Conservation (phyloP, 2,888 invertebrate genomes). For the Oscheius sp. region DNA sequence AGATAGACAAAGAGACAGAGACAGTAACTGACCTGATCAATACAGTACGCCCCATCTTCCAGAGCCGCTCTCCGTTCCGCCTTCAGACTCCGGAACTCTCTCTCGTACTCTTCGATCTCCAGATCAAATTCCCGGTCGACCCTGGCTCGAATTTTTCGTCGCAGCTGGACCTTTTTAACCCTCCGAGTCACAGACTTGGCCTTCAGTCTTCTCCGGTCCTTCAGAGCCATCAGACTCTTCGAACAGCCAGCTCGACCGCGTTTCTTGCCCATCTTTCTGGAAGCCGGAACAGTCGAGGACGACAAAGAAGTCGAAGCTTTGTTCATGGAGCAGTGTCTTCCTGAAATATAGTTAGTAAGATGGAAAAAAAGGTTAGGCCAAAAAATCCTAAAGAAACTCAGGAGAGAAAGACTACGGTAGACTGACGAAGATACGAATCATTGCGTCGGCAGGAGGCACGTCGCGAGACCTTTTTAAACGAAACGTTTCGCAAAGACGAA, state of each 20-base stretch:
- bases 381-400: no score
- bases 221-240: conserved; percentile 19
- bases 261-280: conserved; percentile 25
- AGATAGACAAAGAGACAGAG: neutral
- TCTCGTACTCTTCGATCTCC: conserved; percentile 11
- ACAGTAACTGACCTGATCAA: conserved; percentile 7
- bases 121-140: neutral
- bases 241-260: conserved; percentile 2
- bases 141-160: conserved; percentile 15
- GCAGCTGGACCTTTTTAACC: neutral
- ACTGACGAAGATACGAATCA: no score
- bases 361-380: neutral
- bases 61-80: neutral
- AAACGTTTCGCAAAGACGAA: no score
- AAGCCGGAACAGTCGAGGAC: neutral
- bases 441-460: no score
- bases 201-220: conserved; percentile 15
- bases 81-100: conserved; percentile 14
- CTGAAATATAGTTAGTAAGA: neutral
- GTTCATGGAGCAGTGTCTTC: conserved; percentile 10
- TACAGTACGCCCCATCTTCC: conserved; percentile 10
- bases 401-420: no score
- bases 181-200: neutral
- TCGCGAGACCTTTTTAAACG: no score
- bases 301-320: conserved; percentile 3